Evolutionary conservation across 2,888 invertebrate genomes (phyloP).

Genomic region (Xanthorhoe spadicearia): DNA sequence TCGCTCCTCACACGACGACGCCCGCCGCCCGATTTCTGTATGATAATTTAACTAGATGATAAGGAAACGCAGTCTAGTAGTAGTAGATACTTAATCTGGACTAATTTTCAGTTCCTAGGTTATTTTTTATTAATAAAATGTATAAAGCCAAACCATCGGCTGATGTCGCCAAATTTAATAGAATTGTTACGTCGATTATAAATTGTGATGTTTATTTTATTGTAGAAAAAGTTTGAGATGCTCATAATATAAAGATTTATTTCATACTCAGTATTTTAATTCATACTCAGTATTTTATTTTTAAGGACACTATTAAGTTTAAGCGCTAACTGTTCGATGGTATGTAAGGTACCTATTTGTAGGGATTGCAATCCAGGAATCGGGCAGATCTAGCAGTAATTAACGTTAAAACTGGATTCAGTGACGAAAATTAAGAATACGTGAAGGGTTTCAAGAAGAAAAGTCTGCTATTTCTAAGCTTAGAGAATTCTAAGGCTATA

Average conservation of each 20-base stretch:
- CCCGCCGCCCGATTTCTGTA: conserved; percentile 10
- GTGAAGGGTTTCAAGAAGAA: no score
- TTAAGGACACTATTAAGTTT: conserved; percentile 17
- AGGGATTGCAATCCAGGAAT: no score
- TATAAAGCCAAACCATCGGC: conserved; percentile 13
- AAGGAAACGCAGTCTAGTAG: conserved; percentile 50
- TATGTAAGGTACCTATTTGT: no score
- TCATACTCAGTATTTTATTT: conserved; percentile 42
- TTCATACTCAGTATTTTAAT: conserved; percentile 43
- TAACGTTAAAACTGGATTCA: no score
- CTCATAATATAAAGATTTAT: conserved; percentile 48
- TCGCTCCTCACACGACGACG: neutral
- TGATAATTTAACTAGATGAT: conserved; percentile 41
- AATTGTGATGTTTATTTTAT: conserved; percentile 41
- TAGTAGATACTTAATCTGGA: conserved; percentile 26
- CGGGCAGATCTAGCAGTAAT: no score
- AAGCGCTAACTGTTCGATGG: neutral
- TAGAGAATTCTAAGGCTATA: no score
- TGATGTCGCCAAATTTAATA: conserved; percentile 24
- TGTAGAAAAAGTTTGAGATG: conserved; percentile 42
- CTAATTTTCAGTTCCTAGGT: conserved; percentile 26
- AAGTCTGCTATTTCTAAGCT: no score
- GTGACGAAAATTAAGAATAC: no score
- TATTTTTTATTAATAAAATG: conserved; percentile 22
- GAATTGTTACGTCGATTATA: conserved; percentile 42